phyloP scores from a whole-genome alignment of 1,140 invertebrate genomes.

The Hylyphantes graminicola region DNA sequence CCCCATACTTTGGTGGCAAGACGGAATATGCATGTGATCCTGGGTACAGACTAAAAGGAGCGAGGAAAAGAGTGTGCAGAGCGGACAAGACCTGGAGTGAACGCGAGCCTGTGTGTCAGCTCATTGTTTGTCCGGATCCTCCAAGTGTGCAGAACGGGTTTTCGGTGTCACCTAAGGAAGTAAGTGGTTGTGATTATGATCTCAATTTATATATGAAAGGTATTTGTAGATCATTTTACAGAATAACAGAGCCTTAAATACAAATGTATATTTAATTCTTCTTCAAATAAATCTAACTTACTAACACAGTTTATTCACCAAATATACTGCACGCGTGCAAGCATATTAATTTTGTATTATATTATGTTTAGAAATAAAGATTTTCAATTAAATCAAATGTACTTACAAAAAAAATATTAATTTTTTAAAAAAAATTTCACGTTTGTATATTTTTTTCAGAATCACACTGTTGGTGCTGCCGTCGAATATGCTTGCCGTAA shows the following conservation, averaged over 20 bases:
- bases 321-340: no score
- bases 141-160: constrained; percentile 34
- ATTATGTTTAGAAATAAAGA: no score
- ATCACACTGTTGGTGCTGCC: constrained; percentile 42
- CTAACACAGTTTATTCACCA: no score
- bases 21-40: constrained; percentile 66
- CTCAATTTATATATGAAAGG: no score
- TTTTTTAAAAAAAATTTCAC: no score
- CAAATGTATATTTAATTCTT: no score
- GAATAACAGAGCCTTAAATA: no score
- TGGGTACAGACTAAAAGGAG: constrained; percentile 68
- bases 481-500: constrained; percentile 50
- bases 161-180: constrained; percentile 45
- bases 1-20: constrained; percentile 30
- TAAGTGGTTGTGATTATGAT: background rate
- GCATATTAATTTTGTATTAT: no score
- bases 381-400: no score
- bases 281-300: no score
- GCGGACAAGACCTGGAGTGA: constrained; percentile 65
- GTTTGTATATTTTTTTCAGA: constrained; percentile 28
- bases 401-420: no score
- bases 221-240: no score
- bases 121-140: constrained; percentile 49
- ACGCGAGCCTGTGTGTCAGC: constrained; percentile 49
- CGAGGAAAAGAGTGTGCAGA: constrained; percentile 63